Evolutionary conservation across 2,113 vertebrate species (phyloP).

Genomic region (Elgaria multicarinata): DNA sequence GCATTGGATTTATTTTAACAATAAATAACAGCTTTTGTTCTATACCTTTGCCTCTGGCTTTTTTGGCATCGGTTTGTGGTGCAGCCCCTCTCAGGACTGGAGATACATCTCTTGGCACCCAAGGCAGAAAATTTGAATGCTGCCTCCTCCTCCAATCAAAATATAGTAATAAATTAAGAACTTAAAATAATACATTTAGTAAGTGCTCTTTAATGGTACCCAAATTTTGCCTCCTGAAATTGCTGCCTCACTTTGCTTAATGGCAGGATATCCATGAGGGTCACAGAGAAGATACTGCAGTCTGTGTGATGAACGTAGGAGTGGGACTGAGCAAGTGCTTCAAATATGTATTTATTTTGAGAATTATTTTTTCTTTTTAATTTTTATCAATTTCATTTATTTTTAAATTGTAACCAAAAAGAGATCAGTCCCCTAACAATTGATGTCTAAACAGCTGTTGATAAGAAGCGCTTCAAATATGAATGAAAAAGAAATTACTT

Average conservation of each 20-base stretch:
- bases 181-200: neutral
- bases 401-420: too few species aligned
- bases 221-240: neutral
- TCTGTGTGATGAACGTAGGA: neutral
- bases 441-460: too few species aligned
- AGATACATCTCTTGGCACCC: neutral
- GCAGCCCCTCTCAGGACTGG: too few species aligned
- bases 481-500: slow-evolving; percentile 47
- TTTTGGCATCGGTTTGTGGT: too few species aligned
- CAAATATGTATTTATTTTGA: too few species aligned
- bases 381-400: too few species aligned
- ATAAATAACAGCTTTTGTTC: too few species aligned
- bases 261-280: neutral
- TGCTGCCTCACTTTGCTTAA: neutral
- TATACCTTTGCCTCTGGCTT: too few species aligned
- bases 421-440: too few species aligned
- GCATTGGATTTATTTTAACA: too few species aligned
- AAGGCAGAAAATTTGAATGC: neutral
- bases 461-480: neutral
- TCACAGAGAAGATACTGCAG: neutral
- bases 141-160: neutral
- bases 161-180: neutral
- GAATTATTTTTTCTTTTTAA: too few species aligned
- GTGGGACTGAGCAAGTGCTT: slow-evolving; percentile 11
- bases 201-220: neutral